Evolutionary conservation across 2,888 invertebrate genomes (phyloP), one percentile per base, ranked within the genome.

Genomic region (Horisme vitalbata): DNA sequence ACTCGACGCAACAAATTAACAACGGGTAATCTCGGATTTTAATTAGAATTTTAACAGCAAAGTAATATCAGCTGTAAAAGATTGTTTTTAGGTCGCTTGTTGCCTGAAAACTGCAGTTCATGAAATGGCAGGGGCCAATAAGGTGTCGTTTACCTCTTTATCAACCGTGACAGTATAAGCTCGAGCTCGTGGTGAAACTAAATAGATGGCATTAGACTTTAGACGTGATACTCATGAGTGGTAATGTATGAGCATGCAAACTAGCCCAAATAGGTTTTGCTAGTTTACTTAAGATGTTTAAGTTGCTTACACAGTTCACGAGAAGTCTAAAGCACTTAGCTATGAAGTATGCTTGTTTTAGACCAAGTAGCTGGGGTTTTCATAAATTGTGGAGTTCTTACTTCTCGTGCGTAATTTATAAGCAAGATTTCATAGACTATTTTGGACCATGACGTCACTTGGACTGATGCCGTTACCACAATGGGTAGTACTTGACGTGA

Each of bases 161-260:
- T 59, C 50, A 48, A 41, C 26, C 36, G 26, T 51, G 56, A 56
- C 52, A 56, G 48, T 27, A 20, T 54, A 59, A 56, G 50, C 50
- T 37, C 31, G 33, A 39, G 31, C 28, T 51, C 21, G 47, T 28
- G 35, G 41, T 52, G 30, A 37, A 41, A 43, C 46, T 51, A 33
- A 47, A 32, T 37, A 26, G 28, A 45, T 33, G 11, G 18, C 8
- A 30, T 30, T 35, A 14, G 10, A 18, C 26, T n/a, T n/a, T n/a
- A n/a, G n/a, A n/a, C n/a, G n/a, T n/a, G n/a, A n/a, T n/a, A n/a
- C n/a, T n/a, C 5, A 36, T 35, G 8, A 23, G 20, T 8, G 1
- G 2, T 4, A 8, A 7, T 20, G 9, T n/a, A 23, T 4, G 4
- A n/a, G 8, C 23, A 23, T n/a, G 3, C 9, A n/a, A n/a, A 23